A percentile compares a stretch with the other conserved stretches of the same genome.
These are phyloP conservation scores for Lathamus discolor DNA, from an alignment of 2,113 vertebrate species.

Conservation along the genomic window DNA sequence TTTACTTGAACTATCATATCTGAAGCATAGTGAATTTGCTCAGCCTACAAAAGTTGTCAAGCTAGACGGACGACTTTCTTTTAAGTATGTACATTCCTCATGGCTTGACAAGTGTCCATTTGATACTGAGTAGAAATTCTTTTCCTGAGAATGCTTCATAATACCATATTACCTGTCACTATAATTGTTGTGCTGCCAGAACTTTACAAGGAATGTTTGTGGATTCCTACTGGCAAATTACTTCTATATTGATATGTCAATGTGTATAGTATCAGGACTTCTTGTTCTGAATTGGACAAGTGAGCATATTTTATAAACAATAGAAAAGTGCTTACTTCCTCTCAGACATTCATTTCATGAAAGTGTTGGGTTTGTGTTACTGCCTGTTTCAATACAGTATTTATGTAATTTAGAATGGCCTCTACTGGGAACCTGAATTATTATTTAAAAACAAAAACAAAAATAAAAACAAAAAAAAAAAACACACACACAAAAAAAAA, in stretches of 20 bases:
- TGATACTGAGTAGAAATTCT: slow-evolving; percentile 35
- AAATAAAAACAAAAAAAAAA: not conserved
- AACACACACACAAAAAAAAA: not conserved
- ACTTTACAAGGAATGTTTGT: not conserved
- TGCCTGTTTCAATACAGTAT: not conserved
- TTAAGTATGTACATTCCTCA: slow-evolving; percentile 51
- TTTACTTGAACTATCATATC: slow-evolving; percentile 68
- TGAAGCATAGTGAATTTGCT: slow-evolving; percentile 64
- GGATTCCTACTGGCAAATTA: not conserved
- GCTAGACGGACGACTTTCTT: slow-evolving; percentile 43
- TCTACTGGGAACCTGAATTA: not conserved
- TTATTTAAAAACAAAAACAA: not conserved
- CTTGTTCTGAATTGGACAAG: not conserved
- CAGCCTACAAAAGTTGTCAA: slow-evolving; percentile 51
- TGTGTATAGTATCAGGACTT: not conserved
- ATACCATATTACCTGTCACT: not conserved
- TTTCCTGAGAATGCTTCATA: slow-evolving; percentile 13
- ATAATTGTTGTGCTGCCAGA: not conserved
- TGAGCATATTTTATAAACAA: not conserved
- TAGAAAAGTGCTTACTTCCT: not conserved
- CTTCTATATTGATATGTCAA: not conserved
- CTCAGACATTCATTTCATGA: not conserved
- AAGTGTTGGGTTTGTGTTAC: not conserved
- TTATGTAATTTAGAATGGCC: not conserved
- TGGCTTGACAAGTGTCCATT: slow-evolving; percentile 64